Evolutionary conservation across 2,113 vertebrate genomes (phyloP).

Genomic region (Dromaius novaehollandiae): DNA sequence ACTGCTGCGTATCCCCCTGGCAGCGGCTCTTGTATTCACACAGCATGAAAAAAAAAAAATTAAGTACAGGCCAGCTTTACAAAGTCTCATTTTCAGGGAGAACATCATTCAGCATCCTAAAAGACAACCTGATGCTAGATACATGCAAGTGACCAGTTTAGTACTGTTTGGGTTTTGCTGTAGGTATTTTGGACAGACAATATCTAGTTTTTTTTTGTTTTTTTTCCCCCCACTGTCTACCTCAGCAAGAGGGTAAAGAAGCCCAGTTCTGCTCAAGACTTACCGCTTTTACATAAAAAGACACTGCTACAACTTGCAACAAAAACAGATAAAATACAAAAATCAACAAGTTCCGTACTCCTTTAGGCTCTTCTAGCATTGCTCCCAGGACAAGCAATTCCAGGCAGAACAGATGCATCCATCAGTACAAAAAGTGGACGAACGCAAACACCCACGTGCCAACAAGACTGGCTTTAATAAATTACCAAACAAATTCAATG

Average conservation of each 20-base stretch:
- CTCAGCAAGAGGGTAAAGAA: not conserved
- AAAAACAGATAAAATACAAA: not conserved
- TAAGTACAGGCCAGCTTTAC: not conserved
- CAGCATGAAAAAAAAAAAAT: not conserved
- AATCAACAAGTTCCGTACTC: not conserved
- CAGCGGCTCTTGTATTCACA: not conserved
- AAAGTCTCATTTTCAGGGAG: not conserved
- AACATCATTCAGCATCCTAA: not conserved
- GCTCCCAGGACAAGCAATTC: not conserved
- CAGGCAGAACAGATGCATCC: not conserved
- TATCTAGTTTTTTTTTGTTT: not conserved
- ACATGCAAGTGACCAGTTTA: not conserved
- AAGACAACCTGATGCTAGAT: not conserved
- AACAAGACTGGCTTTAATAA: not conserved
- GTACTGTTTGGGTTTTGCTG: not conserved
- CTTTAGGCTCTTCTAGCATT: not conserved
- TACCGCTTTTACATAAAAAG: not conserved
- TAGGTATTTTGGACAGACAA: not conserved
- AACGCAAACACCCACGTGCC: not conserved
- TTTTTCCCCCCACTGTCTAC: not conserved
- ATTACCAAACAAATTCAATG: not conserved
- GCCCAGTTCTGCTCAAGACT: not conserved
- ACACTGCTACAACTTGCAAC: not conserved
- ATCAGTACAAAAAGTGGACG: not conserved
- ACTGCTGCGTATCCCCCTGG: rapidly evolving